Percentiles rank a stretch among this genome's conserved stretches.
These are phyloP conservation scores for Cyrtorhinus lividipennis DNA, from an alignment of 1,140 invertebrate genomes.

Conservation along the genomic window DNA sequence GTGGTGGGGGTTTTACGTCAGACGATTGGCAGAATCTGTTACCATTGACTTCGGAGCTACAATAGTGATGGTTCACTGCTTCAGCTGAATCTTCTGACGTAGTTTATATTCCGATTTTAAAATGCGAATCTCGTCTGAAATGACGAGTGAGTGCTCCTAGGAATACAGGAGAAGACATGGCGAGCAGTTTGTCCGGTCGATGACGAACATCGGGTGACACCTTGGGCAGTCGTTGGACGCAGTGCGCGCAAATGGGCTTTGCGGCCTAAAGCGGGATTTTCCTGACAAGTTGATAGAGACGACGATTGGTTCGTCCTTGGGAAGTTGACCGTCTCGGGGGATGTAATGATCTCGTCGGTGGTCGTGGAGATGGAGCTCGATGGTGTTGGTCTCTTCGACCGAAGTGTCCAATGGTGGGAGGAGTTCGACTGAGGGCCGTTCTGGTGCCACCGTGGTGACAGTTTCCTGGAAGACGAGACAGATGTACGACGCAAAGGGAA, in stretches of 20 bases:
- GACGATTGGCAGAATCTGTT: too few relatives aligned
- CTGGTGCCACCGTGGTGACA: neutral
- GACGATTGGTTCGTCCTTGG: slow-evolving; percentile 19
- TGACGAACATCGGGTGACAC: slow-evolving; percentile 22
- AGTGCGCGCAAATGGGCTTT: neutral
- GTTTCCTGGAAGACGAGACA: too few relatives aligned
- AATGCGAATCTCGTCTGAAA: too few relatives aligned
- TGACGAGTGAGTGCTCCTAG: neutral
- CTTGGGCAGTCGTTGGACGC: slow-evolving; percentile 8
- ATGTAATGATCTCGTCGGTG: slow-evolving; percentile 21
- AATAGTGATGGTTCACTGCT: too few relatives aligned
- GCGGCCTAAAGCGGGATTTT: slow-evolving; percentile 12
- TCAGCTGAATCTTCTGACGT: too few relatives aligned
- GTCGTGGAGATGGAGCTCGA: slow-evolving; percentile 23
- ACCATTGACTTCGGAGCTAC: too few relatives aligned
- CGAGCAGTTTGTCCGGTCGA: slow-evolving; percentile 21
- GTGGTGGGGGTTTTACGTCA: too few relatives aligned
- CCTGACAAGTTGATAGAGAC: slow-evolving; percentile 16
- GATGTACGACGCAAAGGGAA: too few relatives aligned
- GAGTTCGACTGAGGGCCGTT: slow-evolving; percentile 16
- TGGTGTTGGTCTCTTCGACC: slow-evolving; percentile 20
- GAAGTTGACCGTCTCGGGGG: slow-evolving; percentile 5
- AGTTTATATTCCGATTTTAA: too few relatives aligned
- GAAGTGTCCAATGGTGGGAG: slow-evolving; percentile 15
- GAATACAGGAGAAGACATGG: slow-evolving; percentile 18